Conservation (phyloP, 2,113 vertebrate species). For the Neodon shergylaensis region DNA sequence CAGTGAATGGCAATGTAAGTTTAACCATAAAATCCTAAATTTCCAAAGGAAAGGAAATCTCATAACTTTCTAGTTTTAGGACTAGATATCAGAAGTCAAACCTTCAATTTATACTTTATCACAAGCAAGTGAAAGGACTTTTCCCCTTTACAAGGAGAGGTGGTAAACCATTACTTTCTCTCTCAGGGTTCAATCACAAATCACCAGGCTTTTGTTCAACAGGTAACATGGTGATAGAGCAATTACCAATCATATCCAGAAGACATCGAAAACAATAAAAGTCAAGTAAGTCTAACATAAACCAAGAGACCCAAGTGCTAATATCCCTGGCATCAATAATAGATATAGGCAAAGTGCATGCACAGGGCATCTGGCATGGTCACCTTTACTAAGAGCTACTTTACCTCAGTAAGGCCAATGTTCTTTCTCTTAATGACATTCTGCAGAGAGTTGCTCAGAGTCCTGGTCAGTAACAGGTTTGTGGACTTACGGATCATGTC, state of each 20-base stretch:
- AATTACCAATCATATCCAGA: background rate
- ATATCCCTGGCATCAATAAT: background rate
- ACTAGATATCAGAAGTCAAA: background rate
- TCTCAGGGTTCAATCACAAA: background rate
- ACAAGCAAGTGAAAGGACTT: background rate
- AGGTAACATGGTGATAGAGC: background rate
- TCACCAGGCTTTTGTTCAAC: background rate
- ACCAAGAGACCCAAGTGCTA: background rate
- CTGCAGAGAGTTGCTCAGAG: constrained; percentile 95
- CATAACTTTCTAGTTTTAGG: constrained; percentile 45
- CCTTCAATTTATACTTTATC: background rate
- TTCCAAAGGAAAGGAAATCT: constrained; percentile 53
- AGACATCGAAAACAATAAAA: constrained; percentile 11
- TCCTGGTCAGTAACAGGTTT: constrained; percentile 95
- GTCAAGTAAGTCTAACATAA: constrained; percentile 30
- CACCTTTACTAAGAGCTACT: background rate
- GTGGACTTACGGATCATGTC: constrained; percentile 99
- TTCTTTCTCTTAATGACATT: constrained; percentile 97
- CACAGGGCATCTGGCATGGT: background rate
- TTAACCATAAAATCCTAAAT: background rate
- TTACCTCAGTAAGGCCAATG: constrained; percentile 95
- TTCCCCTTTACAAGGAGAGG: background rate
- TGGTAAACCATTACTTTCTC: background rate
- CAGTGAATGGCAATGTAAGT: constrained; percentile 4
- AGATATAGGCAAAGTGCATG: background rate